Conservation (phyloP, 2,888 invertebrate species). For the Leptinotarsa rubiginosa region DNA sequence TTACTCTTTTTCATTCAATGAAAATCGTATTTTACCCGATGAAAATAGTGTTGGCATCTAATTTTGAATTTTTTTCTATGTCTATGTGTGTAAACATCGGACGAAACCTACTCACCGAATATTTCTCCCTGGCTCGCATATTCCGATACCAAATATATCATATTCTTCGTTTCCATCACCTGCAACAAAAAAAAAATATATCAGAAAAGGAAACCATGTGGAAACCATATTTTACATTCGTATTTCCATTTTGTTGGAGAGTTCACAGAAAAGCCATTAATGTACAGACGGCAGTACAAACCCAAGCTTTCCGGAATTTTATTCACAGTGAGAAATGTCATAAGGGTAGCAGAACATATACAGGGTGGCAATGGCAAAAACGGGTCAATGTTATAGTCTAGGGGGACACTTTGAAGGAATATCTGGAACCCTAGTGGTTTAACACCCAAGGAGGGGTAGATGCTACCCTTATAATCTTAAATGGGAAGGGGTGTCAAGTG, state of each 20-base stretch:
- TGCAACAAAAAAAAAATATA: slow-evolving; percentile 61
- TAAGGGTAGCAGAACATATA: too few species aligned
- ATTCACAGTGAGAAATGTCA: too few species aligned
- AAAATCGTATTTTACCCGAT: not conserved
- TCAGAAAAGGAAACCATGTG: not conserved
- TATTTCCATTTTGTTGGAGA: slow-evolving; percentile 14
- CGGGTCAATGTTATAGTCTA: not conserved
- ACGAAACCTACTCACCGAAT: slow-evolving; percentile 80
- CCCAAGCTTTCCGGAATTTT: not conserved
- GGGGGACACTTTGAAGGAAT: not conserved
- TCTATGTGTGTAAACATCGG: not conserved
- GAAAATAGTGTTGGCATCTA: not conserved
- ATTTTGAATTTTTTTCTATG: not conserved
- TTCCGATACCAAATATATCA: slow-evolving; percentile 98
- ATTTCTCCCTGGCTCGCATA: slow-evolving; percentile 98
- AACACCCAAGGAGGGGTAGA: not conserved
- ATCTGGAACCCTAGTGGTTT: not conserved
- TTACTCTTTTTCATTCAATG: too few species aligned
- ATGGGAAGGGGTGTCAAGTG: not conserved
- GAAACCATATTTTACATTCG: not conserved
- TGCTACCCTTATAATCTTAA: not conserved
- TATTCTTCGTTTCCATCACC: slow-evolving; percentile 99
- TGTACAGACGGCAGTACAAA: too few species aligned
- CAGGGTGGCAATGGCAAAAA: not conserved
- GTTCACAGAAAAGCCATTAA: not conserved